A percentile compares a stretch with the other conserved stretches of the same genome.
phyloP scores from a whole-genome alignment of 2,113 vertebrate species.

The Psephotus haematonotus region DNA sequence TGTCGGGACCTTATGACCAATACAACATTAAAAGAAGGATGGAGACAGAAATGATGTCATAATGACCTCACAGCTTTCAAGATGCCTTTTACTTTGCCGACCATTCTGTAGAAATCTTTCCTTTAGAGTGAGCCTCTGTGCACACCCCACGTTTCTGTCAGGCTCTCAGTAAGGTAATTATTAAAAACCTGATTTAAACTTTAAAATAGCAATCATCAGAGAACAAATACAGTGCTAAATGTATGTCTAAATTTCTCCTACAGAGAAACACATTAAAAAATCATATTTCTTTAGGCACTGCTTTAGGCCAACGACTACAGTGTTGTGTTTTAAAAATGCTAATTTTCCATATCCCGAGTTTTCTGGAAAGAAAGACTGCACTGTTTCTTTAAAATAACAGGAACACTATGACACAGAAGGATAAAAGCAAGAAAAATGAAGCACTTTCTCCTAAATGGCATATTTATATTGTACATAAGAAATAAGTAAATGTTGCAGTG shows the following conservation, averaged over 20 bases:
- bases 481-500: background rate
- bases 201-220: constrained; percentile 26
- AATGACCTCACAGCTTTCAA: background rate
- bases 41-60: background rate
- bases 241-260: constrained; percentile 9
- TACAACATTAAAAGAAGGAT: background rate
- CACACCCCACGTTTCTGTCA: background rate
- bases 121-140: background rate
- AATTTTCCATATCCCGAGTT: background rate
- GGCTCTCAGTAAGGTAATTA: constrained; percentile 6
- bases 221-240: constrained; percentile 28
- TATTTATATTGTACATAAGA: background rate
- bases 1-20: background rate
- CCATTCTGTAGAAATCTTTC: background rate
- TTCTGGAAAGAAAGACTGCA: constrained; percentile 29
- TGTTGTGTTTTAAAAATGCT: constrained; percentile 37
- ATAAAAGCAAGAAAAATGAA: background rate
- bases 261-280: constrained; percentile 53
- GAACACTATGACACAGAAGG: constrained; percentile 35
- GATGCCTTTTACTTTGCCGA: background rate
- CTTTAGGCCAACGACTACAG: constrained; percentile 7
- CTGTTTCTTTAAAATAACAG: constrained; percentile 9
- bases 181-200: background rate
- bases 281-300: constrained; percentile 22
- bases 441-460: background rate